Evolutionary conservation across 2,797 vertebrate genomes (phyloP).

Genomic region (Loriculus beryllinus): DNA sequence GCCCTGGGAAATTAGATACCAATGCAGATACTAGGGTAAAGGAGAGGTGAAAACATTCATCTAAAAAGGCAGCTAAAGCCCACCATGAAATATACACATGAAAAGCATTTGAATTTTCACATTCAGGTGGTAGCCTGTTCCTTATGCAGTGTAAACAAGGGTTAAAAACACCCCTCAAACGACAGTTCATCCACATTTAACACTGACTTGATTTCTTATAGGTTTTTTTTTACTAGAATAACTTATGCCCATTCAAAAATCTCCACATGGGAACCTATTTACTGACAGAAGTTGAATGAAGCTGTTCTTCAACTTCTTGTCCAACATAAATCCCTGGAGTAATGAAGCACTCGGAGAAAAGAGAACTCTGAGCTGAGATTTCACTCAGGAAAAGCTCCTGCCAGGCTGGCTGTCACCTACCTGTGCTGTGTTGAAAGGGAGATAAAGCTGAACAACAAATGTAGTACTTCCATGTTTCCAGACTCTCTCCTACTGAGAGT

Average conservation of each 20-base stretch:
- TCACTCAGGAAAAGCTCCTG: not conserved
- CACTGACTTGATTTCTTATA: not conserved
- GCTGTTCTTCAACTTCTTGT: not conserved
- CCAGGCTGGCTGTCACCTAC: not conserved
- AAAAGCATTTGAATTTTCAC: not conserved
- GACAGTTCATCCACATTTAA: not conserved
- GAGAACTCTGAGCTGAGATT: not conserved
- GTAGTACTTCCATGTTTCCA: not conserved
- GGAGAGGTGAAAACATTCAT: not conserved
- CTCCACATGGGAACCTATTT: not conserved
- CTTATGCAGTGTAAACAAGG: fast-evolving
- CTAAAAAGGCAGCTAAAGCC: not conserved
- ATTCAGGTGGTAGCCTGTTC: not conserved
- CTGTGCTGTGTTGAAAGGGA: not conserved
- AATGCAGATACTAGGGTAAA: not conserved
- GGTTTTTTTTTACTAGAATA: not conserved
- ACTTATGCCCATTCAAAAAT: not conserved
- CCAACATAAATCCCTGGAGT: not conserved
- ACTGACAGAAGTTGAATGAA: not conserved
- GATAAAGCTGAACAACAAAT: not conserved
- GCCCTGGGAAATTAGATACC: not conserved
- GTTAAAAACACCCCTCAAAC: fast-evolving
- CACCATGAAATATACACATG: not conserved
- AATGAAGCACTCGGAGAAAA: not conserved
- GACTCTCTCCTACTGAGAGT: not conserved